Evolutionary conservation across 2,113 vertebrate species (phyloP).

Genomic region (Poeciliopsis turrubarensis): DNA sequence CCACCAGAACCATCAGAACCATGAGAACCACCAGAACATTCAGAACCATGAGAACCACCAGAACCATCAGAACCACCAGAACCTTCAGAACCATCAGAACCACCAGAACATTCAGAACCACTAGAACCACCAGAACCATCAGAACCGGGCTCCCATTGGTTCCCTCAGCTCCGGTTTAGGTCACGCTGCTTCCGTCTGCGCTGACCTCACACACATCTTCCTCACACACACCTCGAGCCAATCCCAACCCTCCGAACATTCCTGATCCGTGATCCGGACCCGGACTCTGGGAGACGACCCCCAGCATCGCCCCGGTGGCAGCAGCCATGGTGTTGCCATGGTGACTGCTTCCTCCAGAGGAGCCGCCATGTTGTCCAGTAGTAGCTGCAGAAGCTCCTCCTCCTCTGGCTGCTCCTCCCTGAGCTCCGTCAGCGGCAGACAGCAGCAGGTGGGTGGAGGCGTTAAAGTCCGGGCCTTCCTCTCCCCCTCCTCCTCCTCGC

Average conservation of each 20-base stretch:
- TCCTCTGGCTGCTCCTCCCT: conserved; percentile 51
- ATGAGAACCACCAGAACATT: background rate
- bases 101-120: background rate
- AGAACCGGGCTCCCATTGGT: conserved; percentile 18
- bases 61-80: background rate
- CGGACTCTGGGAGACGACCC: conserved; percentile 53
- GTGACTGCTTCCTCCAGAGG: conserved; percentile 17
- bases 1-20: background rate
- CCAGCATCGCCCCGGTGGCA: conserved; percentile 46
- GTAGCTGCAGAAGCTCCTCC: conserved; percentile 47
- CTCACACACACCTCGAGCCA: conserved; percentile 56
- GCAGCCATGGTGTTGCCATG: conserved; percentile 44
- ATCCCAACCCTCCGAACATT: conserved; percentile 63
- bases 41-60: background rate
- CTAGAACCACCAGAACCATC: background rate
- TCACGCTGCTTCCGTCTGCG: conserved; percentile 71
- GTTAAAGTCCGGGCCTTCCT: conserved; percentile 55
- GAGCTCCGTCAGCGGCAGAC: conserved; percentile 62
- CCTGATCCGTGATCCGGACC: conserved; percentile 59
- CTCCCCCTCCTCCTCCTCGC: conserved; percentile 35
- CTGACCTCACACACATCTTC: conserved; percentile 75
- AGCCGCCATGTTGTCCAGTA: conserved; percentile 50
- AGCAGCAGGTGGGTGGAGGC: conserved; percentile 70
- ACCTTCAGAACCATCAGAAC: no score
- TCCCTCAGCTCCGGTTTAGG: conserved; percentile 51